Evolutionary conservation across 2,888 invertebrate species (phyloP), one percentile per base, ranked within the genome.

Genomic region (Dasypolia templi): DNA sequence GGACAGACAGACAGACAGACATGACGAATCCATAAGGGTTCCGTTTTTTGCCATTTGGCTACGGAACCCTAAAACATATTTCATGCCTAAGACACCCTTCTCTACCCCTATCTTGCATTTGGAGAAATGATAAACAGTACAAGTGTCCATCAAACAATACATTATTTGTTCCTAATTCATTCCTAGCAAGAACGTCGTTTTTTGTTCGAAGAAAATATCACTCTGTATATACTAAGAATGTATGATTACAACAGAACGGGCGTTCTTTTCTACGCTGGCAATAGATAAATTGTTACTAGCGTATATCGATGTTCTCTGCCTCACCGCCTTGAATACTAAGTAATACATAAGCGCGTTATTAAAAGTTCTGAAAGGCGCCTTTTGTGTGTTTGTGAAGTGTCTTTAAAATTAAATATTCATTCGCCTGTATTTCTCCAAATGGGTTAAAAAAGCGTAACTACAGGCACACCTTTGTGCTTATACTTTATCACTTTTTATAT

Each of bases 201-300:
- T 67, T 65, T 39, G n/a, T 26, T 35, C 5, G 5, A 35, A 62
- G 35, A 56, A 59, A 65, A 65, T 81, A 59, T 80, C n/a, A 26
- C 17, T 58, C 17, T 7, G 22, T 63, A 51, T 14, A 51, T 11
- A 22, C 51, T 56, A 14, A 66, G 44, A 63, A 81, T 14, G 49
- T 59, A 68, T 67, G 35, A 51, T 44, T 19, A n/a, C 67, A 71
- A 56, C 19, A 42, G 32, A 56, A 68, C 46, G 39, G 68, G 35
- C 51, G 65, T 65, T 58, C 39, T 79, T 42, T 56, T 29, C 63
- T 19, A 22, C 32, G 3, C 29, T 56, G 29, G 51, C 59, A 58
- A 80, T 79, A 79, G 69, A 79, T 79, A 79, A 72, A 79, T 72
- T 79, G 83, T 81, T 81, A 79, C 68, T 42, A 44, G 53, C 26